Evolutionary conservation across 2,113 vertebrate genomes (phyloP).

Genomic region (Apaloderma vittatum): DNA sequence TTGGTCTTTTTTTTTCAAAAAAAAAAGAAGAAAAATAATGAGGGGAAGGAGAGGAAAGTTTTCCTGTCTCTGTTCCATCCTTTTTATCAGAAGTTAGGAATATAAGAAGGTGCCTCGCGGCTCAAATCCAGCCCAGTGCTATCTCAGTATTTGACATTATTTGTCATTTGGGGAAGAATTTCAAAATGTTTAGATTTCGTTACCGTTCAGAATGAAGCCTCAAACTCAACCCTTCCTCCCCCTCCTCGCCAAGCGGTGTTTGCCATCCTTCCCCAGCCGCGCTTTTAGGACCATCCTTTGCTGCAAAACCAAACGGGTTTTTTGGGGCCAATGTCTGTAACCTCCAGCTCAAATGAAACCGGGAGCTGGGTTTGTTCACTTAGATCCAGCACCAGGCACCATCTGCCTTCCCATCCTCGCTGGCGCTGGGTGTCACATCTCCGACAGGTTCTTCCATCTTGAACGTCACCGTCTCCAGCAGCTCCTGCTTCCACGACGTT

Average conservation of each 20-base stretch:
- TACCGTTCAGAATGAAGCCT: constrained; percentile 20
- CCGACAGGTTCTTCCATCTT: not conserved
- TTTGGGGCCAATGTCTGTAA: fast-evolving
- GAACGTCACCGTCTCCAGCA: not conserved
- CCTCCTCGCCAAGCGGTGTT: fast-evolving
- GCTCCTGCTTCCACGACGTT: not conserved
- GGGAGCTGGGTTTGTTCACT: not conserved
- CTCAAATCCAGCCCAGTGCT: constrained; percentile 72
- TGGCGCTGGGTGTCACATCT: not conserved
- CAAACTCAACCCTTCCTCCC: constrained; percentile 57
- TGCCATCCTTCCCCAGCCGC: not conserved
- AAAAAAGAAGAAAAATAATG: not conserved
- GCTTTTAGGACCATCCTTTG: not conserved
- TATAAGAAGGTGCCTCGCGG: constrained; percentile 65
- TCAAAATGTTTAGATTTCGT: constrained; percentile 63
- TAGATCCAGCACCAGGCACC: not conserved
- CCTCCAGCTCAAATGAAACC: not conserved
- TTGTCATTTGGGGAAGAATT: constrained; percentile 72
- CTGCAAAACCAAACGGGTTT: fast-evolving
- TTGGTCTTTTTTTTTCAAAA: not conserved
- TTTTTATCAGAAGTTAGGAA: constrained; percentile 71
- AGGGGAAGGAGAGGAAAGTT: constrained; percentile 46
- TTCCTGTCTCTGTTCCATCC: constrained; percentile 61
- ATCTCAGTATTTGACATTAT: constrained; percentile 76
- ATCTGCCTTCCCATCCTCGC: not conserved